Base-by-base conservation (phyloP, 64 coral and sea anemone species). In the Porites lutea region DNA sequence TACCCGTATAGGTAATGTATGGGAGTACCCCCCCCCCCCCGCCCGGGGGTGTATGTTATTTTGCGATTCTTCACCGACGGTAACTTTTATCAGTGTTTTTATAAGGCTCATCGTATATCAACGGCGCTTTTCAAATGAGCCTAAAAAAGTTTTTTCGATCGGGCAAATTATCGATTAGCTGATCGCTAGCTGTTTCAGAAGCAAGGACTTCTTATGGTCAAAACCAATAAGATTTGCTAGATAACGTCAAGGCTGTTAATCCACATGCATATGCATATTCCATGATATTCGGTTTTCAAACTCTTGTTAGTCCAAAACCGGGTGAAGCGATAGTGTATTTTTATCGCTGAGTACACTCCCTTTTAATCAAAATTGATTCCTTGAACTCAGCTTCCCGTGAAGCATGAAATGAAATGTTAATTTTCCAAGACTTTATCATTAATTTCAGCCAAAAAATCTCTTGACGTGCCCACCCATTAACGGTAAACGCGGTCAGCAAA, bases 251-350 rank as follows among this genome's bases (percentile, higher is more conserved):
- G 27, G 27, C 27, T 37, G 27, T 37, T 37, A 1, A 37, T 37
- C 27, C 27, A 8, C 54, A 81, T 62, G 21, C 55, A 20, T 84
- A 84, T 84, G 63, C 63, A 84, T 44, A 84, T 69, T 84, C 27
- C 27, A 37, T 37, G 27, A 37, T 68, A 6, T 9, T 9, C 54
- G 7, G 3, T 48, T 50, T 76, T 16, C 15, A 8, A 51, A 0
- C 2, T 3, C 10, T 14, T 46, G 49, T 7, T 15, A 19, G 13
- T 15, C 19, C 9, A 15, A 52, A 76, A 11, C 16, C 48, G 13
- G 47, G 46, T 9, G 68, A 37, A 10, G 68, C 23, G n/a, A 21
- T 48, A 48, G 72, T 14, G 18, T 5, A 4, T 16, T 4, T 65
- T 14, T 18, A 4, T 13, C n/a, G n/a, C n/a, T n/a, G n/a, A n/a